Percentiles rank a stretch among this genome's conserved stretches.
Evolutionary conservation across 2,113 vertebrate species (phyloP).

Genomic region (Camarhynchus parvulus): DNA sequence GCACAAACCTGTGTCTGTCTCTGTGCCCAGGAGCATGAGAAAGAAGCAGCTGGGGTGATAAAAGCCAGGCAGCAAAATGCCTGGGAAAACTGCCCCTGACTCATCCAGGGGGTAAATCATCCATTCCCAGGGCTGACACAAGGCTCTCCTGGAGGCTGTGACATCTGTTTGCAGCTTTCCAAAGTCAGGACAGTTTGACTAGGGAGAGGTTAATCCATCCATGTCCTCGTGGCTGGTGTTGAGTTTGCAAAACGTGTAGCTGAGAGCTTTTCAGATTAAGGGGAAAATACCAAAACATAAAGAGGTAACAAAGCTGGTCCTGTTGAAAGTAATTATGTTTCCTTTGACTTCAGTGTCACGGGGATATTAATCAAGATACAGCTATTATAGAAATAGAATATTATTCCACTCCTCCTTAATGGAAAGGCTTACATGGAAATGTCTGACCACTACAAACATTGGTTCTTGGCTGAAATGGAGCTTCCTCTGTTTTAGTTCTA

Average conservation of each 20-base stretch:
- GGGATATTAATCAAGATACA: not conserved
- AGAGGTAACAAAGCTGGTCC: not conserved
- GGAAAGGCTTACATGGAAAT: not conserved
- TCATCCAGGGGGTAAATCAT: not conserved
- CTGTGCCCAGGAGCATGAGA: not conserved
- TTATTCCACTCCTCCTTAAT: not conserved
- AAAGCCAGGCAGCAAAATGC: not conserved
- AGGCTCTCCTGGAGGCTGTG: not conserved
- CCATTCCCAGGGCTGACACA: not conserved
- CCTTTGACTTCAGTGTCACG: not conserved
- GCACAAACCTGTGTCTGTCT: not conserved
- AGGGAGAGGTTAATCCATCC: not conserved
- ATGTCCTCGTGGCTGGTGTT: not conserved
- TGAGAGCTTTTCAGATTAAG: constrained; percentile 15
- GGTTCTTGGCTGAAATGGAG: not conserved
- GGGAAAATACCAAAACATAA: not conserved
- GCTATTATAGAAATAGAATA: not conserved
- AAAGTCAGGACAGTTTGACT: not conserved
- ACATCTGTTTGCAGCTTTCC: constrained; percentile 38
- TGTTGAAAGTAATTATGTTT: not conserved
- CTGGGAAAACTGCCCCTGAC: not conserved
- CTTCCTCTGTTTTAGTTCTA: not conserved
- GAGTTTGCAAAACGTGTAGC: not conserved
- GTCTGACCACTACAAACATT: not conserved
- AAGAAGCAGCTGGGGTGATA: not conserved